Conservation (phyloP, 2,888 invertebrate genomes). For the Eutolmus rufibarbis region DNA sequence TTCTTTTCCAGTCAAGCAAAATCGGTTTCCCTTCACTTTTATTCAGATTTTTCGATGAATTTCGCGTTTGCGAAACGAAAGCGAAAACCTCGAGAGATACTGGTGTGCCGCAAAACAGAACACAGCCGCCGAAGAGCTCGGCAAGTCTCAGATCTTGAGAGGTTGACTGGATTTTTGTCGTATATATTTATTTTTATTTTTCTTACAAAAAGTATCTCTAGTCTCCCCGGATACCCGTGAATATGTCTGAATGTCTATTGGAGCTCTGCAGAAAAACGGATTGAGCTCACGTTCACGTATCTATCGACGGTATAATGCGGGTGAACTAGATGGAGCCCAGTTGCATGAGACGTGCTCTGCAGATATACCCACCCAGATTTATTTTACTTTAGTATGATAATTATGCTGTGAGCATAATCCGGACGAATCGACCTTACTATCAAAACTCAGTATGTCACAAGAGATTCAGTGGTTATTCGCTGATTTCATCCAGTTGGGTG, state of each 20-base stretch:
- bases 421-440: not conserved
- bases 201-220: not conserved
- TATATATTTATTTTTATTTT: not conserved
- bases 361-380: not conserved
- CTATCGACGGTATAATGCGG: not conserved
- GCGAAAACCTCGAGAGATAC: constrained; percentile 18
- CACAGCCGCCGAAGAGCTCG: not conserved
- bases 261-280: not conserved
- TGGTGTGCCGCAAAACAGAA: not conserved
- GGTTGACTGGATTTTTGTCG: not conserved
- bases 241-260: not conserved
- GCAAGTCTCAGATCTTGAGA: not conserved
- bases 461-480: not conserved
- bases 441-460: not conserved
- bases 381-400: not conserved
- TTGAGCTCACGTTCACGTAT: constrained; percentile 5
- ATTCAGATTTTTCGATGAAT: constrained; percentile 35
- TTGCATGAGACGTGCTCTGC: not conserved
- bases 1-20: not conserved
- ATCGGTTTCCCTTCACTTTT: constrained; percentile 32
- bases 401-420: not conserved
- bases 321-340: not conserved
- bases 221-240: not conserved
- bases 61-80: constrained; percentile 37
- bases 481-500: not conserved